Evolutionary conservation across 2,888 invertebrate genomes (phyloP).

Genomic region (Dryocosmus kuriphilus): DNA sequence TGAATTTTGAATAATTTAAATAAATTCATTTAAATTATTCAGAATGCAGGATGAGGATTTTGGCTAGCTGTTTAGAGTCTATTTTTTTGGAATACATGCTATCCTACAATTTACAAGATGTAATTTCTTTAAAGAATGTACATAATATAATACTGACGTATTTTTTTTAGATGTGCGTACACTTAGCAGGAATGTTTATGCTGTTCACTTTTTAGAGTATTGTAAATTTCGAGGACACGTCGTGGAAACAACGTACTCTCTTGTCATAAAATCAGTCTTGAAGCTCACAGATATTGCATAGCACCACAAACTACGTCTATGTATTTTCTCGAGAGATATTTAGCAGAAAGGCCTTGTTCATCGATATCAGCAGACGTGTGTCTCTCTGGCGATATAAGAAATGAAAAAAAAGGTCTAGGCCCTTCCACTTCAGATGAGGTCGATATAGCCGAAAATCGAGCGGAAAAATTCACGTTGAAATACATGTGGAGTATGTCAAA

Average conservation of each 20-base stretch:
- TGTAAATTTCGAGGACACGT: not conserved
- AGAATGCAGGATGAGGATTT: too few species aligned
- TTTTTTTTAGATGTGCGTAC: not conserved
- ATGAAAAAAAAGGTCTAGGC: not conserved
- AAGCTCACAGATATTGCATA: conserved; percentile 1
- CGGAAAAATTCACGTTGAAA: not conserved
- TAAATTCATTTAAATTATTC: too few species aligned
- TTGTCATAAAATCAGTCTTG: conserved; percentile 3
- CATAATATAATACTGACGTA: not conserved
- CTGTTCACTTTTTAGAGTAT: not conserved
- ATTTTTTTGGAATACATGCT: too few species aligned
- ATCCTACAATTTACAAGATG: not conserved
- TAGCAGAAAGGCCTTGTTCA: not conserved
- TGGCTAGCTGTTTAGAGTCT: too few species aligned
- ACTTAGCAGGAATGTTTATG: not conserved
- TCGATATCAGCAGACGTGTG: not conserved
- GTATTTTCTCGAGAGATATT: not conserved
- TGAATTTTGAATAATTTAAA: too few species aligned
- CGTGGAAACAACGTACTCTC: not conserved
- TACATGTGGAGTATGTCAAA: not conserved
- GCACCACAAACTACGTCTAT: not conserved
- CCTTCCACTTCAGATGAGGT: not conserved
- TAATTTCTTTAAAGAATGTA: not conserved
- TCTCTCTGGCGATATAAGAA: not conserved
- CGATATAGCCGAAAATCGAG: not conserved